Percentiles rank a stretch among this genome's conserved stretches.
phyloP scores from a whole-genome alignment of 1,140 invertebrate genomes.

The Patella vulgata region DNA sequence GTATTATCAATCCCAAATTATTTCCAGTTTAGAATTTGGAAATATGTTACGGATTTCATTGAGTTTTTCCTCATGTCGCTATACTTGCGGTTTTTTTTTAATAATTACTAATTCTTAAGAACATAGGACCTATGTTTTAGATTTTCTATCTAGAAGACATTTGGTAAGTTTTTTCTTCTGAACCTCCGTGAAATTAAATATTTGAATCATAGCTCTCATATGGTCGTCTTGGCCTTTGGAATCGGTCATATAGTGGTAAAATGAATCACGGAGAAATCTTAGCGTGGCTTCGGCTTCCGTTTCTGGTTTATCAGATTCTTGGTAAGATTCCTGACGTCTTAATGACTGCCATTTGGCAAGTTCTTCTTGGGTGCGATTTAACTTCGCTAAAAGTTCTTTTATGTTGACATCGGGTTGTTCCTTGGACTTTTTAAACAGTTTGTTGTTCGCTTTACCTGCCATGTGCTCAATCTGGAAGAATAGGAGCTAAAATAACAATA shows the following conservation, averaged over 20 bases:
- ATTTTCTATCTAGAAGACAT: conserved; percentile 19
- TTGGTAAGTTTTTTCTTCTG: conserved; percentile 51
- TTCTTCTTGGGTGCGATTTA: conserved; percentile 48
- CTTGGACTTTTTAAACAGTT: not conserved
- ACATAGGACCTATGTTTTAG: too few species aligned
- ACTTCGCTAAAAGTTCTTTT: conserved; percentile 44
- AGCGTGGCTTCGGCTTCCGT: conserved; percentile 55
- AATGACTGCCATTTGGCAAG: conserved; percentile 57
- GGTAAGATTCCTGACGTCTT: conserved; percentile 48
- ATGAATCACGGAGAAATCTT: conserved; percentile 52
- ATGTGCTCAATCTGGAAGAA: conserved; percentile 42
- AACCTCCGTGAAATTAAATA: conserved; percentile 50
- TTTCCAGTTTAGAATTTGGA: too few species aligned
- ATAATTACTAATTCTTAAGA: too few species aligned
- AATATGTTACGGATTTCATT: too few species aligned
- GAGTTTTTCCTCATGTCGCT: too few species aligned
- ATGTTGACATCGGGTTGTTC: conserved; percentile 30
- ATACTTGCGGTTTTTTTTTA: too few species aligned
- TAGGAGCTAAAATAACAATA: not conserved
- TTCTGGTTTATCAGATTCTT: conserved; percentile 42
- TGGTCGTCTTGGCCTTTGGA: conserved; percentile 46
- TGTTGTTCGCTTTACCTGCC: conserved; percentile 10
- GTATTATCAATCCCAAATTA: too few species aligned
- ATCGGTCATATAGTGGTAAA: conserved; percentile 55
- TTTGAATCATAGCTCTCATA: conserved; percentile 51